Percentiles rank a stretch among this genome's conserved stretches.
Conservation (phyloP, 2,888 invertebrate genomes). For the Griposia aprilina region DNA sequence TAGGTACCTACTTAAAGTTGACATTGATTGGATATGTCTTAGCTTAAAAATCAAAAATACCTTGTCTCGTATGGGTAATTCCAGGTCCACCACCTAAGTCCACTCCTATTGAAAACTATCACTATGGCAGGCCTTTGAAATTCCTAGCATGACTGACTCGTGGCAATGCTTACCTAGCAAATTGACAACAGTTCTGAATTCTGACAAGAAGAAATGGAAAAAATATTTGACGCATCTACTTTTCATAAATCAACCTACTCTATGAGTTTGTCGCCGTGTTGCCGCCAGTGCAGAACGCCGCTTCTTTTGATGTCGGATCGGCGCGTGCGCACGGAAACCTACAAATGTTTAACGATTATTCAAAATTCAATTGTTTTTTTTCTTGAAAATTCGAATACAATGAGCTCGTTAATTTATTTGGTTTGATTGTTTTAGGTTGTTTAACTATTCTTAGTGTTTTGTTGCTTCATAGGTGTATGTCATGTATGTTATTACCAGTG, state of each 20-base stretch:
- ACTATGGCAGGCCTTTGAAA: no score
- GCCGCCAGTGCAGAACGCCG: conserved; percentile 76
- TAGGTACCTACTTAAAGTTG: no score
- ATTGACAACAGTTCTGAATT: background rate
- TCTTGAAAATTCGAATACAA: conserved; percentile 76
- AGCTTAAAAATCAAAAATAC: background rate
- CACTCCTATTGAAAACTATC: no score
- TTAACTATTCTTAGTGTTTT: conserved; percentile 27
- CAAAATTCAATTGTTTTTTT: conserved; percentile 76
- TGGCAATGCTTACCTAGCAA: background rate
- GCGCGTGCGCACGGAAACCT: conserved; percentile 85
- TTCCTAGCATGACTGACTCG: no score
- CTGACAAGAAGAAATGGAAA: background rate
- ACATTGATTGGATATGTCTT: no score
- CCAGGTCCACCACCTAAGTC: no score
- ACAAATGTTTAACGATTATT: conserved; percentile 76
- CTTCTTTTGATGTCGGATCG: conserved; percentile 75
- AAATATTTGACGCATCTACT: conserved; percentile 25
- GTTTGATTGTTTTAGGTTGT: conserved; percentile 60
- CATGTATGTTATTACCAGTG: no score
- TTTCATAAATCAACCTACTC: conserved; percentile 63
- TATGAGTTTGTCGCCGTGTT: conserved; percentile 73
- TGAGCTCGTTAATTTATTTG: conserved; percentile 71
- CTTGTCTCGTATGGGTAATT: background rate
- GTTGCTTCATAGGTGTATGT: background rate